Evolutionary conservation across 2,113 vertebrate species (phyloP).

Genomic region (Rhombomys opimus): DNA sequence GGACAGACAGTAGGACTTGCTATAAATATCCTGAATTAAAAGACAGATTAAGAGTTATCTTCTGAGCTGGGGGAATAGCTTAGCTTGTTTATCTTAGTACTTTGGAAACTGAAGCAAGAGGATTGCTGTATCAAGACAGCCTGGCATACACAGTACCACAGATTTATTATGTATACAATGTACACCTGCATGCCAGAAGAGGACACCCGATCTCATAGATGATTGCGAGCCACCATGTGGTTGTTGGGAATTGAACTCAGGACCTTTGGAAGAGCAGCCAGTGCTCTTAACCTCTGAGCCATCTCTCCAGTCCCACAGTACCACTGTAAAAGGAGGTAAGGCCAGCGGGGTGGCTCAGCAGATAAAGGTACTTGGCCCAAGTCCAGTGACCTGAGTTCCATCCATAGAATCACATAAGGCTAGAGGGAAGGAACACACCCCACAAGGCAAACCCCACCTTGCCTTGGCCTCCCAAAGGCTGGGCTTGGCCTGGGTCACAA

Average conservation of each 20-base stretch:
- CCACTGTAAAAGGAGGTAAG: neutral
- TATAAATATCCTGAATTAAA: constrained; percentile 40
- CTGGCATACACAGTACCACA: neutral
- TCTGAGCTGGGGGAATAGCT: too few relatives aligned
- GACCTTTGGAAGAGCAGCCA: too few relatives aligned
- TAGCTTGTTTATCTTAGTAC: neutral
- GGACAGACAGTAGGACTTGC: neutral
- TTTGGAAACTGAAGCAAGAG: neutral
- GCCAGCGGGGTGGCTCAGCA: neutral
- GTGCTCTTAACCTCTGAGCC: too few relatives aligned
- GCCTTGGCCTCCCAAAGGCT: neutral
- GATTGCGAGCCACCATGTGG: too few relatives aligned
- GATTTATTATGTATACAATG: too few relatives aligned
- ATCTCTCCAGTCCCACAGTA: neutral
- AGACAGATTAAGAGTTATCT: neutral
- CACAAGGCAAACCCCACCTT: neutral
- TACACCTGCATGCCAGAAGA: too few relatives aligned
- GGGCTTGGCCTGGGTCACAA: neutral
- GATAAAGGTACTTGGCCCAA: neutral
- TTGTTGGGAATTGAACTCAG: too few relatives aligned
- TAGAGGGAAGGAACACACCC: neutral
- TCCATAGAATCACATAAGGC: neutral
- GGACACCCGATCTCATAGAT: too few relatives aligned
- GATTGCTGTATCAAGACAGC: neutral
- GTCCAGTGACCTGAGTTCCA: neutral